phyloP scores from a whole-genome alignment of 2,888 invertebrate genomes.

The Drosophila pseudotalamancana region DNA sequence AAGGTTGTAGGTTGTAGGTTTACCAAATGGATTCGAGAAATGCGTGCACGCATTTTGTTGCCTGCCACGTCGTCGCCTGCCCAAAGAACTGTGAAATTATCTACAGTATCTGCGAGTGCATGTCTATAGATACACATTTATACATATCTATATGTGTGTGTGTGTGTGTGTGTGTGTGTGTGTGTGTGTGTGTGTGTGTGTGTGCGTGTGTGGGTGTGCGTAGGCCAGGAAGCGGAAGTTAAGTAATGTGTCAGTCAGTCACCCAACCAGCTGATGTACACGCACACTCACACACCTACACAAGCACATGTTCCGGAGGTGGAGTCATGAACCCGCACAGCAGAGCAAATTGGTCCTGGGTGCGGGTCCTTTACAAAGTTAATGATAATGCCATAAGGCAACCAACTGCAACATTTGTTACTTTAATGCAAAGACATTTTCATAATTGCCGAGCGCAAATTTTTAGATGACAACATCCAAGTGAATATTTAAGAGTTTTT shows the following conservation, averaged over 20 bases:
- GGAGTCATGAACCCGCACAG: slow-evolving; percentile 1
- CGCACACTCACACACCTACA: slow-evolving; percentile 2
- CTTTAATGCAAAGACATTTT: slow-evolving; percentile 33
- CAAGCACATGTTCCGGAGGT: slow-evolving; percentile 7
- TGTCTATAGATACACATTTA: not conserved
- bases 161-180: slow-evolving; percentile 14
- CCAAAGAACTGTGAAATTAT: slow-evolving; percentile 76
- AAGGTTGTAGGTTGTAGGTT: slow-evolving; percentile 70
- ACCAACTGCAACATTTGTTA: slow-evolving; percentile 44
- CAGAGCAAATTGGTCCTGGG: slow-evolving; percentile 41
- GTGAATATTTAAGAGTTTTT: not conserved
- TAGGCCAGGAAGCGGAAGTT: slow-evolving; percentile 72
- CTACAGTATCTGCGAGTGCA: slow-evolving; percentile 48
- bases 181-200: slow-evolving; percentile 15
- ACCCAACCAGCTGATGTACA: slow-evolving; percentile 39
- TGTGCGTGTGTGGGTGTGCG: slow-evolving; percentile 21
- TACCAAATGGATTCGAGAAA: slow-evolving; percentile 74
- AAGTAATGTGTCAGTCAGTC: slow-evolving; percentile 75
- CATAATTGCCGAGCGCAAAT: slow-evolving; percentile 26
- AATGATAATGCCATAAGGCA: slow-evolving; percentile 55
- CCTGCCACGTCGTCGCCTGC: slow-evolving; percentile 30
- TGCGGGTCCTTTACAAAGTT: slow-evolving; percentile 36
- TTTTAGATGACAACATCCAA: slow-evolving; percentile 16
- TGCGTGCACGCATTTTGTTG: slow-evolving; percentile 70
- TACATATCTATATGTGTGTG: not conserved